Evolutionary conservation across 1,140 invertebrate species (phyloP), one percentile per base, ranked within the genome.

Genomic region (Orius laevigatus): DNA sequence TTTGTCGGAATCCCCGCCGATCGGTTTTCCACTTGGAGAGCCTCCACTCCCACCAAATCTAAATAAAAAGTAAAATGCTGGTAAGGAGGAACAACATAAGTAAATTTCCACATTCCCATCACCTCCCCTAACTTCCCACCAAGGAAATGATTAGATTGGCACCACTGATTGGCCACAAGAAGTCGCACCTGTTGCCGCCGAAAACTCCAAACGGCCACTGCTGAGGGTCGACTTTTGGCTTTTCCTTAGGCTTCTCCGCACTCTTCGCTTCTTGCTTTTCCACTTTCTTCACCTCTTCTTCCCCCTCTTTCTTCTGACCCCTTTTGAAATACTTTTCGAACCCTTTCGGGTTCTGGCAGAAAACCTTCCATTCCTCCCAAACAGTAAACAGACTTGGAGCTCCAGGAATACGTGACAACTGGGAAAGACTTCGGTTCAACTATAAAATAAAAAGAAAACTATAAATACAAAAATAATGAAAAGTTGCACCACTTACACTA

Each of bases 251-350:
- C 15, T 46, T 46, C 35, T 46, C 44, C 25, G 41, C 34, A 43
- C 15, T 8, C 15, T 45, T 47, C 33, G 39, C 15, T 43, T 40
- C 25, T 44, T 39, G 31, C 43, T 49, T 42, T 33, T 64, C 57
- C 53, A 54, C 49, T 46, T 60, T 55, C 52, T 55, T 45, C 54
- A 62, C 50, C 65, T 70, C 53, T 38, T 62, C 53, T 59, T 71
- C 52, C 48, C 31, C 49, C 46, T 36, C 50, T 54, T 58, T 12
- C 64, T 67, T 55, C 56, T 60, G 63, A 52, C 71, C 68, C 46
- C 73, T 73, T 61, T 79, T 75, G 57, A 85, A 92, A 63, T 81
- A 93, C 58, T 92, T 92, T 63, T 90, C 89, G 65, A 92, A 93
- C 14, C 88, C 88, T 70, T 91, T 90, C 6, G 80, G 76, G 57